phyloP scores from a whole-genome alignment of 2,888 invertebrate species.

The Sphaeridia pumilis region DNA sequence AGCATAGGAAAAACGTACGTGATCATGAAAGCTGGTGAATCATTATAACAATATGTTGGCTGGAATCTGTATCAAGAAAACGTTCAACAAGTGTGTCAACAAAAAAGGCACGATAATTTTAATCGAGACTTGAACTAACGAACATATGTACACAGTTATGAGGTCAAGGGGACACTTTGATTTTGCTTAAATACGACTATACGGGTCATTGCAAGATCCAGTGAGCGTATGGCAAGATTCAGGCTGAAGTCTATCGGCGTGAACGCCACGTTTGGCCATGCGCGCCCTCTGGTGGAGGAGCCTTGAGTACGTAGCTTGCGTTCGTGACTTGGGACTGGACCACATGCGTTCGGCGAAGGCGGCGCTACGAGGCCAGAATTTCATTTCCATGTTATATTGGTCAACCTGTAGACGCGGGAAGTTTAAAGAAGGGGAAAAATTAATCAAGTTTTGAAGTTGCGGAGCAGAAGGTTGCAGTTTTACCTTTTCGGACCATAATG shows the following conservation, averaged over 20 bases:
- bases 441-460: too few species aligned
- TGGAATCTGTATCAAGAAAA: too few species aligned
- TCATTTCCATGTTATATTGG: conserved; percentile 45
- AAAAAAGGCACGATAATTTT: too few species aligned
- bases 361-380: conserved; percentile 72
- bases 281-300: conserved; percentile 56
- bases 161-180: too few species aligned
- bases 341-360: conserved; percentile 72
- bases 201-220: conserved; percentile 33
- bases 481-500: conserved; percentile 76
- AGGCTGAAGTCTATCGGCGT: conserved; percentile 33
- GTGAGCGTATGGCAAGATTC: conserved; percentile 32
- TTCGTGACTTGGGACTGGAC: conserved; percentile 50
- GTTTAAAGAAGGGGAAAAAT: too few species aligned
- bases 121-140: too few species aligned
- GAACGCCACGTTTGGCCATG: conserved; percentile 52
- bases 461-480: too few species aligned
- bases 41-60: too few species aligned
- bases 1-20: too few species aligned
- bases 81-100: too few species aligned
- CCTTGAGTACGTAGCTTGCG: conserved; percentile 33
- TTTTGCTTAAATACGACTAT: conserved; percentile 24
- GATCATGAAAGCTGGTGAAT: too few species aligned
- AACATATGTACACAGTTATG: too few species aligned
- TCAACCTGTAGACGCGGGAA: conserved; percentile 32